Evolutionary conservation across 2,113 vertebrate genomes (phyloP), one percentile per base, ranked within the genome.

Genomic region (Salvelinus sp.): DNA sequence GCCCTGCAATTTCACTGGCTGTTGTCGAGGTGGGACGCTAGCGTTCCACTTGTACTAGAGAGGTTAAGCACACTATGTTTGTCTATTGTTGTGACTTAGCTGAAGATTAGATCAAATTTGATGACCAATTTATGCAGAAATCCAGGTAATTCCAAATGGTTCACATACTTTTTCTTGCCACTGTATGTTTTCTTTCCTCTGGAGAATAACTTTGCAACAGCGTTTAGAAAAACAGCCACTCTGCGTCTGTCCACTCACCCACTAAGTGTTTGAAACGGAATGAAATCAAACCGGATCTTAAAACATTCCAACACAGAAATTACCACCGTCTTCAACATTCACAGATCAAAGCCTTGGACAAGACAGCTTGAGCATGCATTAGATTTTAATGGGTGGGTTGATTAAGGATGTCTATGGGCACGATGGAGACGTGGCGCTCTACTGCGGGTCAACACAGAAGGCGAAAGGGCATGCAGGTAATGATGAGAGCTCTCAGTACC

Each of bases 401-500:
- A 70, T 0, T 27, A 47, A 50, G n/a, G 78, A 71, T 73, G 63
- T 65, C 50, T 81, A 86, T 78, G 75, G 62, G 75, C 25, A 1
- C 62, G 60, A 27, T 0, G 47, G 2, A 74, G 70, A 50, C 9
- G 47, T 44, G 75, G 75, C 75, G 38, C 13, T 14, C 62, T 12
- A 77, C 73, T 81, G 79, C 58, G 16, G 10, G 69, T 14, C 76
- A 78, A 77, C 76, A 73, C 7, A 2, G 75, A 60, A 23, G 85
- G 75, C 63, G 69, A 14, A 67, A 81, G 76, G 38, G 72, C 90
- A 93, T 92, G 92, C 91, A 73, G 86, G 28, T 70, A 63, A 69
- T 62, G 44, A 86, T 72, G 78, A 88, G 81, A 83, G 23, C 84
- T 82, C 48, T 85, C 87, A 94, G 89, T 97, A 98, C 98, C 98